phyloP scores from a whole-genome alignment of 2,888 invertebrate species.

The Trypoxylon attenuatum region DNA sequence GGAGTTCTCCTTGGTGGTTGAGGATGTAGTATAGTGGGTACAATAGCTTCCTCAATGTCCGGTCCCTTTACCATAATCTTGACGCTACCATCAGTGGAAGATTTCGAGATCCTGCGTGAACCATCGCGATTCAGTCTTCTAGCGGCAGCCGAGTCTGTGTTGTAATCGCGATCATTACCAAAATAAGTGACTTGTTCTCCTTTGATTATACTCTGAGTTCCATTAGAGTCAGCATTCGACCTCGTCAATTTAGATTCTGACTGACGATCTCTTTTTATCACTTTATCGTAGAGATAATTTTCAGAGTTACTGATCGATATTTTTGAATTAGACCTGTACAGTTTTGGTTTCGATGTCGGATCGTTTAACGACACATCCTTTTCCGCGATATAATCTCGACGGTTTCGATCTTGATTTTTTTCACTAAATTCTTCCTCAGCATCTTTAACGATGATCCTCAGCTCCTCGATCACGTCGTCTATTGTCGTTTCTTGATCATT shows the following conservation, averaged over 20 bases:
- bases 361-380: conserved; percentile 12
- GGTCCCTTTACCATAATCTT: conserved; percentile 76
- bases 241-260: conserved; percentile 11
- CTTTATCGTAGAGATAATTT: conserved; percentile 31
- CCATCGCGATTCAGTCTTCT: conserved; percentile 70
- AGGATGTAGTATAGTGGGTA: conserved; percentile 86
- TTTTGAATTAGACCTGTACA: conserved; percentile 41
- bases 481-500: conserved; percentile 89
- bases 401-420: conserved; percentile 66
- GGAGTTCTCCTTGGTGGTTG: conserved; percentile 86
- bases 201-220: conserved; percentile 40
- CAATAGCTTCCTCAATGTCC: conserved; percentile 81
- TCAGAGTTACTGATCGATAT: conserved; percentile 43
- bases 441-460: conserved; percentile 89
- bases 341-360: conserved; percentile 15
- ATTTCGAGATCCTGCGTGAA: conserved; percentile 74
- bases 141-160: conserved; percentile 47
- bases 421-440: conserved; percentile 80
- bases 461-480: conserved; percentile 90
- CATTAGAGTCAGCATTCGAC: conserved; percentile 32
- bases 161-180: conserved; percentile 55
- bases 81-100: conserved; percentile 73
- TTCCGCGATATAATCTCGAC: not conserved
- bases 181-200: conserved; percentile 60
- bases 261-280: conserved; percentile 29